A percentile compares a stretch with the other conserved stretches of the same genome.
phyloP scores from a whole-genome alignment of 2,113 vertebrate species.

The Hydrolagus affinis region DNA sequence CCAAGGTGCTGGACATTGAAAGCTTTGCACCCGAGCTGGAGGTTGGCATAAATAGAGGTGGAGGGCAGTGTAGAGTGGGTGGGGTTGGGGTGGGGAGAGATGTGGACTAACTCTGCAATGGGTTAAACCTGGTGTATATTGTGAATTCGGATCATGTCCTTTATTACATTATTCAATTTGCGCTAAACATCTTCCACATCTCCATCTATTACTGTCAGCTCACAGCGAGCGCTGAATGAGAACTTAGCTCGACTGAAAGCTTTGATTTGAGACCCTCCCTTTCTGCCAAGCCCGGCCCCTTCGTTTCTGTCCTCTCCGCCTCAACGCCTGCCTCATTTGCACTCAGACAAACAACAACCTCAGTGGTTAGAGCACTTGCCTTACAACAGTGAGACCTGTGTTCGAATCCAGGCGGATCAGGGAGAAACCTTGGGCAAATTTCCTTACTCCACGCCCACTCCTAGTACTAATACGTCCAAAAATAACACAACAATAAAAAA shows the following conservation, averaged over 20 bases:
- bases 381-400: too few relatives aligned
- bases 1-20: background rate
- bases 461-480: too few relatives aligned
- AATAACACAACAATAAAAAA: too few relatives aligned
- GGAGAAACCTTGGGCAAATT: too few relatives aligned
- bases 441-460: too few relatives aligned
- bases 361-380: too few relatives aligned
- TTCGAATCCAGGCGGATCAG: too few relatives aligned
- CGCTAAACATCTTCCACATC: slow-evolving; percentile 11
- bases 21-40: background rate
- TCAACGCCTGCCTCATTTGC: background rate
- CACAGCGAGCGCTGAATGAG: background rate
- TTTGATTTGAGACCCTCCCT: background rate
- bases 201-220: slow-evolving; percentile 23
- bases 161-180: slow-evolving; percentile 29
- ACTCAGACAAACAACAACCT: background rate
- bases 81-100: background rate
- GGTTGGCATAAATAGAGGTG: slow-evolving; percentile 16
- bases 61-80: background rate
- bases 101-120: background rate
- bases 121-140: slow-evolving; percentile 1
- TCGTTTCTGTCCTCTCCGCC: background rate
- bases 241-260: background rate
- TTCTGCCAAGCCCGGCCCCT: background rate
- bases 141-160: slow-evolving; percentile 7